Percentiles rank a stretch among this genome's conserved stretches.
Conservation (phyloP, 1,140 invertebrate genomes). For the Goniozus legneri region DNA sequence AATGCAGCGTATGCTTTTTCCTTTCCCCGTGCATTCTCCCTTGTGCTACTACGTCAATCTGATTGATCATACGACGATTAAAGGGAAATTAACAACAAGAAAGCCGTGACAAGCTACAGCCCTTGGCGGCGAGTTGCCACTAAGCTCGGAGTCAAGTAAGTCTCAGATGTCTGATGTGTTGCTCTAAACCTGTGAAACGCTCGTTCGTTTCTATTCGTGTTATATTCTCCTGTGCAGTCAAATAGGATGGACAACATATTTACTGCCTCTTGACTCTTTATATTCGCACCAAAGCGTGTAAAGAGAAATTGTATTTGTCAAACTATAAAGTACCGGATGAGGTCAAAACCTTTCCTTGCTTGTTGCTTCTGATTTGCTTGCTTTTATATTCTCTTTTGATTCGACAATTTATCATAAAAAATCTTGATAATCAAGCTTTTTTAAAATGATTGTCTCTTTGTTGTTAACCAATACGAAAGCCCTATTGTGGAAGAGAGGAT, state of each 20-base stretch:
- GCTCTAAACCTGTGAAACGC: conserved; percentile 31
- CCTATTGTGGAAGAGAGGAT: no score
- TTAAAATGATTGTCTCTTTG: no score
- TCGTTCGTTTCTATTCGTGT: conserved; percentile 31
- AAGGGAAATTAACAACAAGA: conserved; percentile 53
- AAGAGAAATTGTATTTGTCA: conserved; percentile 16
- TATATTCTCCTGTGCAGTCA: conserved; percentile 17
- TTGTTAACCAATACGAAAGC: no score
- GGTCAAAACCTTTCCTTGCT: conserved; percentile 23
- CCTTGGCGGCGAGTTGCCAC: conserved; percentile 87
- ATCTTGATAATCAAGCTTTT: no score
- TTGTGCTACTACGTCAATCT: conserved; percentile 44
- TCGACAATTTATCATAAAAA: conserved; percentile 17
- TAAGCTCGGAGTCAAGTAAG: conserved; percentile 92
- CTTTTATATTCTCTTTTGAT: conserved; percentile 26
- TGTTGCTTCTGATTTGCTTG: conserved; percentile 37
- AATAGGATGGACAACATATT: conserved; percentile 16
- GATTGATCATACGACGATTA: conserved; percentile 43
- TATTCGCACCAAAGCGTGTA: conserved; percentile 23
- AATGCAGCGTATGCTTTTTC: conserved; percentile 55
- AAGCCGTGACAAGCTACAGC: conserved; percentile 66
- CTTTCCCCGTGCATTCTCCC: conserved; percentile 50
- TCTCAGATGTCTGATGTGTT: conserved; percentile 49
- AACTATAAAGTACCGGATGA: conserved; percentile 11
- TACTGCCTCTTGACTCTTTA: conserved; percentile 28